Base-by-base conservation (phyloP, 2,888 invertebrate genomes). In the Incurvaria masculella region DNA sequence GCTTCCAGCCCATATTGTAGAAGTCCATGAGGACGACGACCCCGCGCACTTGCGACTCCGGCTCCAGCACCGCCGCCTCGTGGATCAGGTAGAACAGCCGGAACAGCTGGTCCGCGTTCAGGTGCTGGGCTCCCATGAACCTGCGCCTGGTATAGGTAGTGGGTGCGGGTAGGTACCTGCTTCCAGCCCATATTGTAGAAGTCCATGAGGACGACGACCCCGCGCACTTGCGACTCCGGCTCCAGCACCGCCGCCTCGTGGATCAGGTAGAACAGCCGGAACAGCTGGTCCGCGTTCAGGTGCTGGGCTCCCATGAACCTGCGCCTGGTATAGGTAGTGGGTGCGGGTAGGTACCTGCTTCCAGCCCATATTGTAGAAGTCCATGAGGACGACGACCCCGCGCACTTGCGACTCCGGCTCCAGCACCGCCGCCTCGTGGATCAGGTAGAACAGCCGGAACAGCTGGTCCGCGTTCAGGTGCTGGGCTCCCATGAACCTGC, bases 21-120 rank as follows among this genome's bases (percentile, higher is more conserved):
- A 89, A 92, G 67, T 93, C 91, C 88, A 92, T 90, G 52, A 93
- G 75, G 18, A 91, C 90, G 10, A 92, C 87, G 5, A 84, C 85
- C 18, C 92, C 92, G 33, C 83, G 81, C n/a, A 92, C 84, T 69
- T 91, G 91, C 0, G 89, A 86, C 68, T 89, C 88, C 0, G 86
- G 87, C 64, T 89, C 89, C 53, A 85, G 58, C 59, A 89, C 79
- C n/a, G 92, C 90, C 0, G 87, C 85, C 59, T 87, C 81, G 64
- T 93, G 92, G 54, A 92, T 84, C 59, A 91, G 70, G 65, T 91
- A 93, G 63, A 92, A 87, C 59, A 91, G 70, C 54, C 88, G 79
- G 71, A 93, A 90, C 57, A 92, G 66, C 62, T 89, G 87, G 61
- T 92, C 91, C 0, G 89, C 80, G 41, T 69, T 81, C 54, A 91